Evolutionary conservation across 2,797 vertebrate species (phyloP).

Genomic region (Oreortyx pictus): DNA sequence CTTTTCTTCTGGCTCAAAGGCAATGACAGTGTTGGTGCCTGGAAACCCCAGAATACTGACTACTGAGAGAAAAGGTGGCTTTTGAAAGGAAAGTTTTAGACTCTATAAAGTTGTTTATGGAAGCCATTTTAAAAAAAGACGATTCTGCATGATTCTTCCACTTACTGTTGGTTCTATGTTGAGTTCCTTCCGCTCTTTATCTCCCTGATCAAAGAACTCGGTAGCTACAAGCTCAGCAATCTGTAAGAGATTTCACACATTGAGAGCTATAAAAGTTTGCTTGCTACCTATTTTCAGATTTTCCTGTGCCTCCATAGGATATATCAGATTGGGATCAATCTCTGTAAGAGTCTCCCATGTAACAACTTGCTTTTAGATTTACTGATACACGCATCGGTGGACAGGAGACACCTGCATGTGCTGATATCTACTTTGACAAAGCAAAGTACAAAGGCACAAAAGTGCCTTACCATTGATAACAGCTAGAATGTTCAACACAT

Average conservation of each 20-base stretch:
- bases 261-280: not conserved
- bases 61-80: not conserved
- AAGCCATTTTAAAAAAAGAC: not conserved
- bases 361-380: not conserved
- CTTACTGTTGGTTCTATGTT: constrained; percentile 96
- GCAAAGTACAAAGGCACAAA: not conserved
- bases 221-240: constrained; percentile 95
- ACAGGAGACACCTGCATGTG: not conserved
- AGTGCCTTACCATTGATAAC: not conserved
- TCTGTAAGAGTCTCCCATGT: not conserved
- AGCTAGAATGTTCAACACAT: not conserved
- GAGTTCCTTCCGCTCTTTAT: constrained; percentile 93
- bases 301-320: not conserved
- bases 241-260: constrained; percentile 76
- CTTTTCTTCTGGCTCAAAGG: not conserved
- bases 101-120: not conserved
- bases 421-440: not conserved
- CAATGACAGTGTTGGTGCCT: not conserved
- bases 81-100: not conserved
- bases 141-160: not conserved
- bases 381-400: not conserved
- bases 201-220: constrained; percentile 98
- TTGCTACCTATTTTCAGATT: not conserved
- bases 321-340: not conserved
- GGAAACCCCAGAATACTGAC: not conserved